Percentiles rank a stretch among this genome's conserved stretches.
These are phyloP conservation scores for Picus viridis DNA, from an alignment of 2,797 vertebrate species.

Conservation along the genomic window DNA sequence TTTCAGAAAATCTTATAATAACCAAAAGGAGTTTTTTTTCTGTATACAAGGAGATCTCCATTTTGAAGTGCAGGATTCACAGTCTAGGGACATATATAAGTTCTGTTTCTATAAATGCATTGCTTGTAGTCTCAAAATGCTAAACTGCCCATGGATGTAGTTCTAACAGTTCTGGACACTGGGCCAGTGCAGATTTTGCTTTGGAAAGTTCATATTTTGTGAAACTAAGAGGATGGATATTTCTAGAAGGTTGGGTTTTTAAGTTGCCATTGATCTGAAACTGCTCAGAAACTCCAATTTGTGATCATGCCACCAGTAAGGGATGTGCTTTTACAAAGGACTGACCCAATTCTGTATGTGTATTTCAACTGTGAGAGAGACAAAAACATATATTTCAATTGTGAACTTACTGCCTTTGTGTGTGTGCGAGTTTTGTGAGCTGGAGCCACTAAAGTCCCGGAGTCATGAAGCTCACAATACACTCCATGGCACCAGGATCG, in stretches of 20 bases:
- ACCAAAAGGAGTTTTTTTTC: background rate
- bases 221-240: background rate
- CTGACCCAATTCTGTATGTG: background rate
- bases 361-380: background rate
- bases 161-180: background rate
- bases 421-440: background rate
- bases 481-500: background rate
- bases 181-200: background rate
- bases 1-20: background rate
- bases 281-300: background rate
- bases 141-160: accelerated
- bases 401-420: background rate
- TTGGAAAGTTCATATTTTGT: background rate
- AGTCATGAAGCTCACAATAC: accelerated
- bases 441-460: background rate
- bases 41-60: background rate
- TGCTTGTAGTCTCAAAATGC: background rate
- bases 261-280: background rate
- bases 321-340: background rate
- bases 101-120: background rate
- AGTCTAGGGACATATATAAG: background rate
- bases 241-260: background rate
- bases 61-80: background rate
- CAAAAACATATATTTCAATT: background rate
- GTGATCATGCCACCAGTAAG: background rate